Evolutionary conservation across 2,888 invertebrate species (phyloP).

Genomic region (Synergus itoensis): DNA sequence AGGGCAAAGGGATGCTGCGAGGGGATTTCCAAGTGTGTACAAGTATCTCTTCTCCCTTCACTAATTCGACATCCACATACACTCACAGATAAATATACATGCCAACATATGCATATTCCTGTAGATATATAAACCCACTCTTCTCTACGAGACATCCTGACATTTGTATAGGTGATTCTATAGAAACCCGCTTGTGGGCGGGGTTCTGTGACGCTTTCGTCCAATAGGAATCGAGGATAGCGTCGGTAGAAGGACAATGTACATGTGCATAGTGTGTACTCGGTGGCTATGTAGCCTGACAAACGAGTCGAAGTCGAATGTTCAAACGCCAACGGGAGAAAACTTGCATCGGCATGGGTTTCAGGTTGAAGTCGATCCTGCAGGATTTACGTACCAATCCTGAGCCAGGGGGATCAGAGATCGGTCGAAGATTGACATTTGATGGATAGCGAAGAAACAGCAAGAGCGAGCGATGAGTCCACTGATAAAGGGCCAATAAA

Average conservation of each 20-base stretch:
- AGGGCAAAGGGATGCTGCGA: conserved; percentile 15
- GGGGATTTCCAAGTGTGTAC: conserved; percentile 34
- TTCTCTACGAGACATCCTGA: conserved; percentile 42
- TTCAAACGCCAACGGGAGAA: conserved; percentile 20
- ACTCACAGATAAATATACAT: background rate
- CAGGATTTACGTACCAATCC: conserved; percentile 18
- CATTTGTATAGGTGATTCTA: conserved; percentile 54
- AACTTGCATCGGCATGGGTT: background rate
- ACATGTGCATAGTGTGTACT: conserved; percentile 50
- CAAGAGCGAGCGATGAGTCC: background rate
- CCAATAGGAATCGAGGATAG: conserved; percentile 75
- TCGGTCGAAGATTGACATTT: conserved; percentile 30
- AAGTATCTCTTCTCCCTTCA: conserved; percentile 31
- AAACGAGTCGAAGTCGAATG: conserved; percentile 68
- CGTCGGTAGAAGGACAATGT: conserved; percentile 74
- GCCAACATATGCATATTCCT: background rate
- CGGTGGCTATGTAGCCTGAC: conserved; percentile 36
- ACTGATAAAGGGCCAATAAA: conserved; percentile 36
- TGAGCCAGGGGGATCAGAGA: background rate
- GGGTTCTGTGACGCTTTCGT: conserved; percentile 71
- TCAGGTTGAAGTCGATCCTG: background rate
- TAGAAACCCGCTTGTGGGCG: conserved; percentile 60
- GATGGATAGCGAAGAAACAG: conserved; percentile 9
- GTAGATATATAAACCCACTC: background rate
- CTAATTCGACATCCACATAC: background rate